A percentile compares a stretch with the other conserved stretches of the same genome.
Conservation (phyloP, 1,140 invertebrate genomes). For the Microplitis mediator region DNA sequence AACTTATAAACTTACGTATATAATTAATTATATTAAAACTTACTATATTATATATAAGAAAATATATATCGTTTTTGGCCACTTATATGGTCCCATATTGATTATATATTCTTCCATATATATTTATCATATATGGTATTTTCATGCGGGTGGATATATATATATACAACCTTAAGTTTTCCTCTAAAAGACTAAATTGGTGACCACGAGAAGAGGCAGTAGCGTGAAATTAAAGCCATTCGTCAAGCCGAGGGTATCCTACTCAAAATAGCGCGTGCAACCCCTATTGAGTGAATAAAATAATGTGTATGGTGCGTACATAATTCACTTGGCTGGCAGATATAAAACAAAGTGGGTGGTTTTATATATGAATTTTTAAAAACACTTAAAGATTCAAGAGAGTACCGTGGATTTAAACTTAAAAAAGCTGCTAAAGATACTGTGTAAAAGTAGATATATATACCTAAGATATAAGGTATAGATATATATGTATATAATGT, state of each 20-base stretch:
- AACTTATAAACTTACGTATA: too few species aligned
- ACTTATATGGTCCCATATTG: too few species aligned
- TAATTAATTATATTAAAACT: too few species aligned
- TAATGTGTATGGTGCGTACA: slow-evolving; percentile 10
- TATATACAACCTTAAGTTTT: too few species aligned
- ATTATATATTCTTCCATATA: too few species aligned
- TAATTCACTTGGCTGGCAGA: slow-evolving; percentile 27
- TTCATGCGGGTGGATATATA: too few species aligned
- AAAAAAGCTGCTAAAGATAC: background rate
- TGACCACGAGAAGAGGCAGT: slow-evolving; percentile 26
- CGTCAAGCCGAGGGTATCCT: slow-evolving; percentile 35
- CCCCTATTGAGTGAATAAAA: slow-evolving; percentile 20
- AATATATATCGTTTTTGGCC: too few species aligned
- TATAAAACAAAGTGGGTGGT: slow-evolving; percentile 13
- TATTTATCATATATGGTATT: too few species aligned
- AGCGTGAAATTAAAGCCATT: slow-evolving; percentile 47
- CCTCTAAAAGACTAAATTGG: slow-evolving; percentile 25
- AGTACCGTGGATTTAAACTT: background rate
- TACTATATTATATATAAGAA: too few species aligned
- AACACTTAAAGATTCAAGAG: background rate
- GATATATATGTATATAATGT: background rate
- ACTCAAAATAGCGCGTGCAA: slow-evolving; percentile 26
- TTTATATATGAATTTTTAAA: background rate
- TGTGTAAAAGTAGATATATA: background rate
- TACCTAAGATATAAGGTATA: background rate